Evolutionary conservation across 2,113 vertebrate genomes (phyloP), one percentile per base, ranked within the genome.

Genomic region (Cyprinodon variegatus): DNA sequence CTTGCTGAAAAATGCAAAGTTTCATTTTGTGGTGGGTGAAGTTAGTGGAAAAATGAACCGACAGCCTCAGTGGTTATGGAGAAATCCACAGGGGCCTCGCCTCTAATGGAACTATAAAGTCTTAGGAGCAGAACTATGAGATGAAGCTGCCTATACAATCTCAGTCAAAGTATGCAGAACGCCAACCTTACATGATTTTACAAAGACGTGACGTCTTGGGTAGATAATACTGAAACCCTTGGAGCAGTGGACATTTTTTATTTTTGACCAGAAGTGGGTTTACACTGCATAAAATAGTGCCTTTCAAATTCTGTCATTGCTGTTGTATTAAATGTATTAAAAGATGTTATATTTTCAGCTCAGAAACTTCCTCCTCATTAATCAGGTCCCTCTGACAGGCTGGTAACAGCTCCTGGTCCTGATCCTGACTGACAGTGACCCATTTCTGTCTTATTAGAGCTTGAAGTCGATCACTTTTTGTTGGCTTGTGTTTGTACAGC

Each of bases 1-100:
- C 76, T 43, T 78, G 65, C 61, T 61, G 59, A 75, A 29, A 85
- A 82, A 84, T 90, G 66, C 90, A 78, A 90, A 68, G 72, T 50
- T 79, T 86, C 81, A 81, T 79, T 89, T 80, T 86, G 77, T 81
- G 61, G 45, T 60, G 4, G 71, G 61, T 36, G 71, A 76, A 87
- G 74, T 78, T 80, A 72, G 76, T 87, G 86, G 81, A 89, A 87
- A 80, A 71, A 45, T 78, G 4, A 40, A 46, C 69, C 53, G 70
- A 46, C 45, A 39, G 71, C 74, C 75, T 48, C 61, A 36, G 78
- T 65, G 57, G 68, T 66, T 71, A 72, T 20, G 46, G 65, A 77
- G 57, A 45, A 77, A 77, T 71, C 69, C 76, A 80, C 72, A 85
- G 39, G 60, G 71, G 73, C 77, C 17, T 20, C 50, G n/a, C 64